A percentile compares a stretch with the other conserved stretches of the same genome.
Evolutionary conservation across 2,113 vertebrate species (phyloP).

Genomic region (Corapipo altera): DNA sequence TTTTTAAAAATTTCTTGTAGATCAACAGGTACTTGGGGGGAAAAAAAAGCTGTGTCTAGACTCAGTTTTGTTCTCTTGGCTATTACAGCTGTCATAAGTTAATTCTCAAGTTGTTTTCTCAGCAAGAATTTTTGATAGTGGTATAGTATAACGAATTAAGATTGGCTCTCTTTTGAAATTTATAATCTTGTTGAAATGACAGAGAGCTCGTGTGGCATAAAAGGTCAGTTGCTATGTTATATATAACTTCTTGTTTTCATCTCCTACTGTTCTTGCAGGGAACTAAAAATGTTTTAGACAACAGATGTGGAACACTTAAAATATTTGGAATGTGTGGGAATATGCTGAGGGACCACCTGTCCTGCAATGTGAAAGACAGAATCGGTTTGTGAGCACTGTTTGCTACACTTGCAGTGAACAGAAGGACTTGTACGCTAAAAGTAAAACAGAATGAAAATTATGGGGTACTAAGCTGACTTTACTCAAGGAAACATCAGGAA

Average conservation of each 20-base stretch:
- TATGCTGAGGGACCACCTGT: conserved; percentile 66
- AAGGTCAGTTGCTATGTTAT: conserved; percentile 41
- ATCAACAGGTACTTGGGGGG: not conserved
- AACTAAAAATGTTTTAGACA: conserved; percentile 46
- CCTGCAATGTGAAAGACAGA: conserved; percentile 2
- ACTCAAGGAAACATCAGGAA: not conserved
- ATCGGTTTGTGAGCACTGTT: not conserved
- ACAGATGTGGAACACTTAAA: conserved; percentile 64
- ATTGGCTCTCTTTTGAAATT: not conserved
- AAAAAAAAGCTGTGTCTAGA: not conserved
- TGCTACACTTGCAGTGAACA: not conserved
- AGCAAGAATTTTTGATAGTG: conserved; percentile 34
- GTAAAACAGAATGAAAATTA: not conserved
- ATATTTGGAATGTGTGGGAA: conserved; percentile 54
- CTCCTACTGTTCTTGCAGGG: conserved; percentile 22
- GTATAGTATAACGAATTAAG: not conserved
- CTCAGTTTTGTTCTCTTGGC: not conserved
- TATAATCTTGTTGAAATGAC: conserved; percentile 17
- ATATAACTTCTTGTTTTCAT: conserved; percentile 49
- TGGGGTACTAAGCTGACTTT: not conserved
- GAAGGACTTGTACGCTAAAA: not conserved
- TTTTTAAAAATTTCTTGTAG: not conserved
- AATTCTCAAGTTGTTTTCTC: conserved; percentile 15
- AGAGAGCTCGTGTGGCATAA: not conserved
- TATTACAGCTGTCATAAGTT: conserved; percentile 46